Conservation (phyloP, 2,797 vertebrate genomes). For the Myotis vivesi region DNA sequence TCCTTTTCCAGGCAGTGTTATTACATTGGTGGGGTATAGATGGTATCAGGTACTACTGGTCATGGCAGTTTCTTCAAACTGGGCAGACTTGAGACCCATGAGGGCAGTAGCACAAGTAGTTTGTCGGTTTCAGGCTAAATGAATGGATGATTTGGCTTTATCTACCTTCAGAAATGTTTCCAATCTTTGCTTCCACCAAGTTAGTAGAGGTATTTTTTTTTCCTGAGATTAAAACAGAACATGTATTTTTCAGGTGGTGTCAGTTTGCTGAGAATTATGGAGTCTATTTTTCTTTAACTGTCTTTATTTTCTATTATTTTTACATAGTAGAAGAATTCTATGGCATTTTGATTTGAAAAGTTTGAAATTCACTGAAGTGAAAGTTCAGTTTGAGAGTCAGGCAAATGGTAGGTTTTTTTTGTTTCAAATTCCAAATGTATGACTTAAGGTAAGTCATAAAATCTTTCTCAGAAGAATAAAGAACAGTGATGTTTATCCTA, state of each 20-base stretch:
- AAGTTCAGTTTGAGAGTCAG: neutral
- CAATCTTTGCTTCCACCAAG: neutral
- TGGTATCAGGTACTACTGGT: neutral
- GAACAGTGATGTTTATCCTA: neutral
- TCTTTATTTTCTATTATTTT: slow-evolving; percentile 33
- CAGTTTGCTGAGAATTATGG: neutral
- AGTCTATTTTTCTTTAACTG: neutral
- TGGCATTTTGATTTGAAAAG: slow-evolving; percentile 5
- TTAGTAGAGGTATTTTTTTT: neutral
- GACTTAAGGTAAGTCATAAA: slow-evolving; percentile 2
- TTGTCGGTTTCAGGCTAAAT: neutral
- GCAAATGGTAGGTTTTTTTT: neutral
- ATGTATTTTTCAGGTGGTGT: neutral
- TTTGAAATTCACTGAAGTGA: neutral
- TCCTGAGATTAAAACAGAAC: slow-evolving; percentile 2
- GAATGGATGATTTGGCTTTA: neutral
- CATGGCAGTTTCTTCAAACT: neutral
- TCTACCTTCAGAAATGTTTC: neutral
- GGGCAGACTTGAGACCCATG: neutral
- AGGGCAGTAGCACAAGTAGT: neutral
- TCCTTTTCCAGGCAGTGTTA: neutral
- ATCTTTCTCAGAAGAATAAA: neutral
- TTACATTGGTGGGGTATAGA: neutral
- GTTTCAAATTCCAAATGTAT: slow-evolving; percentile 39
- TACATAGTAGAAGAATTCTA: neutral